phyloP scores from a whole-genome alignment of 1,140 invertebrate species.

The Pissodes strobi region DNA sequence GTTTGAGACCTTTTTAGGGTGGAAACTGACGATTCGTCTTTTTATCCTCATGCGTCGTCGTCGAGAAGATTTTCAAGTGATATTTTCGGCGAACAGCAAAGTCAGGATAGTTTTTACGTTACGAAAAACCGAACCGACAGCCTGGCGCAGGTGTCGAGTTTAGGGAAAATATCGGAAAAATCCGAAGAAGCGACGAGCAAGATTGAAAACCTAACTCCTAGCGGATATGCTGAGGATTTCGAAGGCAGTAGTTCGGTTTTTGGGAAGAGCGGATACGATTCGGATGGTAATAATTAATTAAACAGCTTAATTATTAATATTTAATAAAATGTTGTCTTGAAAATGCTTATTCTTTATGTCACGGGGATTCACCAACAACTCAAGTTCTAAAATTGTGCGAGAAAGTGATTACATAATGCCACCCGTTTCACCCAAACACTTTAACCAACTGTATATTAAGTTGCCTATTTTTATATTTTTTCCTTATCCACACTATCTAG shows the following conservation, averaged over 20 bases:
- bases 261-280: background rate
- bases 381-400: too few species aligned
- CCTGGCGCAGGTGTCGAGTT: background rate
- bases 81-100: slow-evolving; percentile 38
- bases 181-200: slow-evolving; percentile 4
- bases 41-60: slow-evolving; percentile 35
- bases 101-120: slow-evolving; percentile 36
- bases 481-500: too few species aligned
- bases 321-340: too few species aligned
- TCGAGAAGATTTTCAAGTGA: slow-evolving; percentile 33
- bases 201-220: slow-evolving; percentile 30
- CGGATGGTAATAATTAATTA: background rate
- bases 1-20: slow-evolving; percentile 37
- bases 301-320: too few species aligned
- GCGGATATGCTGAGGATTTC: slow-evolving; percentile 24
- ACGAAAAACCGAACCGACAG: slow-evolving; percentile 36
- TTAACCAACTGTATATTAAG: too few species aligned
- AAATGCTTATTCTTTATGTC: too few species aligned
- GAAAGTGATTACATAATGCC: too few species aligned
- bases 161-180: slow-evolving; percentile 30
- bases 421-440: too few species aligned
- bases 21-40: slow-evolving; percentile 33
- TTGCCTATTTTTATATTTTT: too few species aligned
- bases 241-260: slow-evolving; percentile 16
- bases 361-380: too few species aligned